Conservation (phyloP, 2,113 vertebrate species). For the Pluvialis apricaria region DNA sequence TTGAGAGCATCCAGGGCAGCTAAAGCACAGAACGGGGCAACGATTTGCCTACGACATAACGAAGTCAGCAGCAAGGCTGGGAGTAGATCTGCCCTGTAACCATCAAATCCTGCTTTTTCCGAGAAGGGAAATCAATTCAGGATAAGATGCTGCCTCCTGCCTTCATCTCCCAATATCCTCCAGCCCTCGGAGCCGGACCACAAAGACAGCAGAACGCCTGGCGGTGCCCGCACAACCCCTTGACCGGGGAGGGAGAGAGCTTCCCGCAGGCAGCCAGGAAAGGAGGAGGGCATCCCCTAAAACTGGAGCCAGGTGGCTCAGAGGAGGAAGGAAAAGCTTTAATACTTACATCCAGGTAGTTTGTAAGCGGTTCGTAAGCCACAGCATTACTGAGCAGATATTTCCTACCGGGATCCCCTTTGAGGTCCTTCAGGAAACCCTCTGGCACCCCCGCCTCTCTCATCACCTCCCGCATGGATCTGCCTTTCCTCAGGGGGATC, state of each 20-base stretch:
- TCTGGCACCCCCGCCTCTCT: constrained; percentile 27
- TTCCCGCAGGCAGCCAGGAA: not conserved
- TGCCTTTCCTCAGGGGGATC: constrained; percentile 58
- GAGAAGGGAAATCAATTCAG: not conserved
- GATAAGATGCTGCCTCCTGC: not conserved
- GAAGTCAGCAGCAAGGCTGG: not conserved
- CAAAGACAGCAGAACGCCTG: not conserved
- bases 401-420: constrained; percentile 58
- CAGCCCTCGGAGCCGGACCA: not conserved
- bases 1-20: not conserved
- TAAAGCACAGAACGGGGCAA: not conserved
- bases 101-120: not conserved
- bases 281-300: not conserved
- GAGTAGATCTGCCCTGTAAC: not conserved
- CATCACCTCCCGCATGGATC: constrained; percentile 58
- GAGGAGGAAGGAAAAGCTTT: not conserved
- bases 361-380: constrained; percentile 61
- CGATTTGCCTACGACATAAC: not conserved
- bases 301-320: accelerated
- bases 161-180: not conserved
- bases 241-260: not conserved
- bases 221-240: not conserved
- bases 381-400: not conserved
- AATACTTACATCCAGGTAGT: constrained; percentile 70
- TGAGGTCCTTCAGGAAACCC: not conserved